Evolutionary conservation across 2,797 vertebrate species (phyloP), one percentile per base, ranked within the genome.

Genomic region (Macroramphosus scolopax): DNA sequence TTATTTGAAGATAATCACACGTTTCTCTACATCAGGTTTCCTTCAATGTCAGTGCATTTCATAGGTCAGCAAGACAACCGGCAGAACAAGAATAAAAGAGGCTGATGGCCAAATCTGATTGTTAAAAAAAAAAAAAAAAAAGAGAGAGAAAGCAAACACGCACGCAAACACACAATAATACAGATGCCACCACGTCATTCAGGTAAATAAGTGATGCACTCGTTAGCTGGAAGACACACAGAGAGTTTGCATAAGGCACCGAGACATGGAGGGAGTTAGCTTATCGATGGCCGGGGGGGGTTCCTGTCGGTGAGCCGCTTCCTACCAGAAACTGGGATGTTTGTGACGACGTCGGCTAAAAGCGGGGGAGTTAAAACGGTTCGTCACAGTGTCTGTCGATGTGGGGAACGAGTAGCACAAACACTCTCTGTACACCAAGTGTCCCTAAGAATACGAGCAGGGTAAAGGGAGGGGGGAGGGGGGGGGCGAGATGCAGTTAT

Each of bases 41-140:
- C 83, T 83, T 88, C 75, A 74, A 82, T 52, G 81, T 94, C 93
- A 93, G 93, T 95, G 94, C 93, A 93, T 90, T 90, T 92, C 88
- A 93, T 84, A 88, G 87, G 62, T 84, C 75, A 81, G 73, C 85
- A 86, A 90, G 85, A 90, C 10, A 59, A 84, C 89, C 82, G 87
- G 68, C 75, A 69, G 51, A 72, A 70, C 54, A 75, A 86, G 89
- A 87, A 53, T 61, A 66, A 47, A 38, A 61, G 37, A 37, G 30
- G 36, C n/a, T 18, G 12, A 2, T 35, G 20, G 3, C 22, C 16
- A 34, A 16, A 5, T 26, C 22, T 11, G 8, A 31, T 36, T 64
- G 33, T 36, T n/a, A 26, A 53, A 59, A 51, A 15, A 17, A 38
- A 43, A 45, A 33, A 1, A 29, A 30, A 13, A 13, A 24, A 22